phyloP scores from a whole-genome alignment of 2,888 invertebrate genomes.

The Hemithea aestivaria region DNA sequence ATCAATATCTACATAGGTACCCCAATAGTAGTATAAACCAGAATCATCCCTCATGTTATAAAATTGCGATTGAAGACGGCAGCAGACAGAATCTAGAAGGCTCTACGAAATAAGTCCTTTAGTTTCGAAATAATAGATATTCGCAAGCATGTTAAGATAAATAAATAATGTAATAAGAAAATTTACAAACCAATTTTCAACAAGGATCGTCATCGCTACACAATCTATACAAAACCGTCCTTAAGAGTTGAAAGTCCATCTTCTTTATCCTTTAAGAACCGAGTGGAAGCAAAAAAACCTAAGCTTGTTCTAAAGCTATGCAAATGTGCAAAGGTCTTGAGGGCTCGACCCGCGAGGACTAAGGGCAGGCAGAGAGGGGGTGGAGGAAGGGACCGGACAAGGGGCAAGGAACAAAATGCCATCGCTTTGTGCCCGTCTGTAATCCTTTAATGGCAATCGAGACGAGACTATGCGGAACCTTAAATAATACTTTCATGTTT shows the following conservation, averaged over 20 bases:
- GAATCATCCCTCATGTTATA: too few relatives aligned
- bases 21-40: too few relatives aligned
- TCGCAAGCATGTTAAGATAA: too few relatives aligned
- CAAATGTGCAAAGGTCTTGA: slow-evolving; percentile 75
- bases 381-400: slow-evolving; percentile 49
- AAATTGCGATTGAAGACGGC: too few relatives aligned
- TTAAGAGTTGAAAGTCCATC: slow-evolving; percentile 34
- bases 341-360: slow-evolving; percentile 53
- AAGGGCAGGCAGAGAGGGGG: slow-evolving; percentile 31
- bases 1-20: too few relatives aligned
- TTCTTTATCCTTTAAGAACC: slow-evolving; percentile 69
- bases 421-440: slow-evolving; percentile 67
- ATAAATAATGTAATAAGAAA: too few relatives aligned
- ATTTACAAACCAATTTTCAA: too few relatives aligned
- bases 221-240: slow-evolving; percentile 32
- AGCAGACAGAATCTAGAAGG: too few relatives aligned
- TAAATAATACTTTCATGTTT: slow-evolving; percentile 26
- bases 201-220: too few relatives aligned
- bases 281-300: slow-evolving; percentile 62
- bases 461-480: slow-evolving; percentile 35
- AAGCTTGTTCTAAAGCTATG: slow-evolving; percentile 68
- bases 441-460: slow-evolving; percentile 76
- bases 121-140: too few relatives aligned
- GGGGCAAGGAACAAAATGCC: slow-evolving; percentile 72
- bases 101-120: too few relatives aligned